Conservation (phyloP, 2,888 invertebrate genomes). For the Drosophila meridionalis region DNA sequence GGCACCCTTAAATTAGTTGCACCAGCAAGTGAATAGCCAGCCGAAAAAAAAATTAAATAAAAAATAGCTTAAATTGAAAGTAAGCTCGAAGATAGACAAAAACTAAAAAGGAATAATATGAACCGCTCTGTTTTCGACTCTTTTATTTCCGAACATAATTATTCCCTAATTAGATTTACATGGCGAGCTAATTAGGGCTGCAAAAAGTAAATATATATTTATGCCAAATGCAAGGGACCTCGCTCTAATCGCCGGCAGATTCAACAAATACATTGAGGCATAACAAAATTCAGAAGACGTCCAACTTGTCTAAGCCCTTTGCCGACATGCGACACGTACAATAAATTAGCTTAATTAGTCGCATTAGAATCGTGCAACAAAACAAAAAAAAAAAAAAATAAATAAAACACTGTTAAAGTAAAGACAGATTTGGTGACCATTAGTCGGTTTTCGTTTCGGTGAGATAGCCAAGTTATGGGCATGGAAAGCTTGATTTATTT, state of each 20-base stretch:
- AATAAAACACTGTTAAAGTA: constrained; percentile 11
- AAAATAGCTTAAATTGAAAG: not conserved
- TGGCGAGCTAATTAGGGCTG: constrained; percentile 58
- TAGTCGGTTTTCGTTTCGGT: not conserved
- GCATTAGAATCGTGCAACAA: constrained; percentile 31
- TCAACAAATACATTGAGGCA: not conserved
- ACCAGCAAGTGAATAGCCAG: constrained; percentile 29
- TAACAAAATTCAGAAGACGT: not conserved
- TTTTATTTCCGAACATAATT: constrained; percentile 45
- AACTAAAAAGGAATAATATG: constrained; percentile 4
- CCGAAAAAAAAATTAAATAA: not conserved
- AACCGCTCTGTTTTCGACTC: not conserved
- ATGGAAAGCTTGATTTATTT: not conserved
- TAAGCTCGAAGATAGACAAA: not conserved
- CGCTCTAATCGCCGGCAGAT: not conserved
- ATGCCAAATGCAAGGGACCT: constrained; percentile 1
- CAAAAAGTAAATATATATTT: constrained; percentile 40
- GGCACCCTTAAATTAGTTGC: constrained; percentile 61
- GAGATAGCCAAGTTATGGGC: not conserved
- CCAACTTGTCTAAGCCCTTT: constrained; percentile 14
- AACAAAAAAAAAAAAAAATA: not conserved
- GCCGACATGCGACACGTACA: constrained; percentile 51
- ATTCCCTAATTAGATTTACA: constrained; percentile 63
- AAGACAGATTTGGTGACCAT: constrained; percentile 1
- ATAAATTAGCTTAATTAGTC: constrained; percentile 65